Evolutionary conservation across 1,140 invertebrate species (phyloP).

Genomic region (Thalassaphorura encarpata): DNA sequence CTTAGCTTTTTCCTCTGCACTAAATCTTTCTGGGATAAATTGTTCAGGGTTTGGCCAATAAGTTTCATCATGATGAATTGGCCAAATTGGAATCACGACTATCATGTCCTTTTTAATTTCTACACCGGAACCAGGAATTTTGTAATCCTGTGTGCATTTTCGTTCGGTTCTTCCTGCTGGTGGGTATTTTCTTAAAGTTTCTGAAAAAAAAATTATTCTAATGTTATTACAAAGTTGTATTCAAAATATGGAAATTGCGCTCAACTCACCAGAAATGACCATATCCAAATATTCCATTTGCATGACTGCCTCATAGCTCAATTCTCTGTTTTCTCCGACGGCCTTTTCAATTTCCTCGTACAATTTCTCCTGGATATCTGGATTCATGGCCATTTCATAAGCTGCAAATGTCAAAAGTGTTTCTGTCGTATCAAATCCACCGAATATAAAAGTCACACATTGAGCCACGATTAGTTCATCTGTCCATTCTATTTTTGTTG

Average conservation of each 20-base stretch:
- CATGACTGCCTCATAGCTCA: constrained; percentile 19
- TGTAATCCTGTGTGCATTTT: constrained; percentile 42
- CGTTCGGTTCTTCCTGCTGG: constrained; percentile 44
- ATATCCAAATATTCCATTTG: constrained; percentile 19
- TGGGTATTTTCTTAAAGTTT: constrained; percentile 40
- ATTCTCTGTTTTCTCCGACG: constrained; percentile 4
- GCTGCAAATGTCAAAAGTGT: constrained; percentile 35
- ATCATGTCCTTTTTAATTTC: not conserved
- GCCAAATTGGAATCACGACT: constrained; percentile 42
- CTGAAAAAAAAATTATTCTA: constrained; percentile 1
- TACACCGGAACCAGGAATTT: constrained; percentile 35
- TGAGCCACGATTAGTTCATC: constrained; percentile 12
- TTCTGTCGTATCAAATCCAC: constrained; percentile 43
- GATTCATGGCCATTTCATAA: constrained; percentile 38
- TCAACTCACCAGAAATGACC: no score
- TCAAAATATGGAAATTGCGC: not conserved
- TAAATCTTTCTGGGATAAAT: constrained; percentile 59
- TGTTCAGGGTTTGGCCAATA: constrained; percentile 52
- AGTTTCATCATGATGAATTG: constrained; percentile 52
- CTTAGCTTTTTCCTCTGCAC: constrained; percentile 39
- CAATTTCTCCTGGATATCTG: constrained; percentile 33
- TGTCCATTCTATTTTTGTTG: not conserved
- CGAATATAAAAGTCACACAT: constrained; percentile 33
- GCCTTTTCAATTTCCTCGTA: constrained; percentile 12
- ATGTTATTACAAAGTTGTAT: not conserved